phyloP scores from a whole-genome alignment of 2,113 vertebrate species.

The Coracopsis vasa region DNA sequence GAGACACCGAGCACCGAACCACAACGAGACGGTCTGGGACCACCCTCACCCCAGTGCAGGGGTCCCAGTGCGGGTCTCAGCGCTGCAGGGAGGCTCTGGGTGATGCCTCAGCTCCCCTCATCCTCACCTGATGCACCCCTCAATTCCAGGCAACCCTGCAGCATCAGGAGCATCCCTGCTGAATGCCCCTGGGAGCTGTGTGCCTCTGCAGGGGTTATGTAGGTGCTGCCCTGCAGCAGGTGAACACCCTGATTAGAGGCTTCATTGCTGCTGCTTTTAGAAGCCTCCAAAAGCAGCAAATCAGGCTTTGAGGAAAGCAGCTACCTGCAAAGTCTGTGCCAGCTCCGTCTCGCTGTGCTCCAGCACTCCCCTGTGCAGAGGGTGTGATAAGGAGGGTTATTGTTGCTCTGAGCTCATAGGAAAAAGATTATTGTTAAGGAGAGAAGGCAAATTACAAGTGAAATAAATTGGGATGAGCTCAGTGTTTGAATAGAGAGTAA shows the following conservation, averaged over 20 bases:
- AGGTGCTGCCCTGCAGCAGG: not conserved
- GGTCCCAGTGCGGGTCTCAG: not conserved
- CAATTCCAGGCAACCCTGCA: not conserved
- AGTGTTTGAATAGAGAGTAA: not conserved
- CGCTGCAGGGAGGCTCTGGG: not conserved
- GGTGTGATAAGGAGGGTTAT: not conserved
- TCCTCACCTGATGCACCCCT: not conserved
- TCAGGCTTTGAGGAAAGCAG: not conserved
- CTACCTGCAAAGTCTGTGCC: not conserved
- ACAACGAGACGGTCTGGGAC: accelerated
- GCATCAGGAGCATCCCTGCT: accelerated
- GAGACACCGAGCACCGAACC: not conserved
- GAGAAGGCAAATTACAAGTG: not conserved
- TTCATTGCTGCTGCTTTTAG: not conserved
- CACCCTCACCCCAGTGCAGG: accelerated
- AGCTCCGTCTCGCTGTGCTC: not conserved
- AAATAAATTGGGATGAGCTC: not conserved
- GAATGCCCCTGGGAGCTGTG: accelerated
- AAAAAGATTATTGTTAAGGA: not conserved
- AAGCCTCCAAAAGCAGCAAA: not conserved
- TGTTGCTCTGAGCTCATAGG: not conserved
- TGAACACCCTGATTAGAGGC: not conserved
- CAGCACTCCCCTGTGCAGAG: not conserved
- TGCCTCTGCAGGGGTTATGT: accelerated
- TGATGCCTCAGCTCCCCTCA: not conserved